These are phyloP conservation scores for Alcis repandata DNA, from an alignment of 2,888 invertebrate genomes.

Conservation along the genomic window DNA sequence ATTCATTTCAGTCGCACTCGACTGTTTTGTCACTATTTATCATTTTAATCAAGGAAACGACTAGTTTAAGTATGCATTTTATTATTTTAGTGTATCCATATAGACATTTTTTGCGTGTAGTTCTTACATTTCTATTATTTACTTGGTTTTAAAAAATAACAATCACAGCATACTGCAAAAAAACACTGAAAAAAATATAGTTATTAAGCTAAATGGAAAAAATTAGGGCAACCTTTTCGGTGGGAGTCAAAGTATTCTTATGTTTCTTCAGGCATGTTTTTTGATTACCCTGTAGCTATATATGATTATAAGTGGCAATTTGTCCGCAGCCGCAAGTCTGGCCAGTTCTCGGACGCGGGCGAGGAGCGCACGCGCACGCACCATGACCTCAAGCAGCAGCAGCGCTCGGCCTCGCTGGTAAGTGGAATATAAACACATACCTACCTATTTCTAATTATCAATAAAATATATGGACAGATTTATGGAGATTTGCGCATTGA, in stretches of 20 bases:
- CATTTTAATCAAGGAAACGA: neutral
- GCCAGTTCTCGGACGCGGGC: constrained; percentile 81
- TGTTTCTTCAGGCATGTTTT: too few species aligned
- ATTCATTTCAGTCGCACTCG: neutral
- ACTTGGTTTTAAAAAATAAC: too few species aligned
- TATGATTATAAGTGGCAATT: constrained; percentile 30
- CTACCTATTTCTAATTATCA: neutral
- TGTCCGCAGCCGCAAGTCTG: constrained; percentile 77
- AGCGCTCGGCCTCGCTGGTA: constrained; percentile 80
- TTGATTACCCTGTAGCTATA: too few species aligned
- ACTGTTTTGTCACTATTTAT: constrained; percentile 2
- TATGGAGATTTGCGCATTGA: neutral
- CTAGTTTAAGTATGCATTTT: neutral
- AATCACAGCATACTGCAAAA: too few species aligned
- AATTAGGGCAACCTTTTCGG: too few species aligned
- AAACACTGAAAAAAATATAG: too few species aligned
- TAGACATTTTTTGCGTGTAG: neutral
- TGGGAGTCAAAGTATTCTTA: too few species aligned
- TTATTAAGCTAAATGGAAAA: too few species aligned
- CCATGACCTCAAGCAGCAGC: constrained; percentile 77
- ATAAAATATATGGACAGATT: neutral
- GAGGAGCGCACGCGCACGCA: constrained; percentile 75
- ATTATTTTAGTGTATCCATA: neutral
- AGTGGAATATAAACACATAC: constrained; percentile 46
- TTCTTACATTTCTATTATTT: too few species aligned